Evolutionary conservation across 2,888 invertebrate species (phyloP).

Genomic region (Eueremaeus valkanovi): DNA sequence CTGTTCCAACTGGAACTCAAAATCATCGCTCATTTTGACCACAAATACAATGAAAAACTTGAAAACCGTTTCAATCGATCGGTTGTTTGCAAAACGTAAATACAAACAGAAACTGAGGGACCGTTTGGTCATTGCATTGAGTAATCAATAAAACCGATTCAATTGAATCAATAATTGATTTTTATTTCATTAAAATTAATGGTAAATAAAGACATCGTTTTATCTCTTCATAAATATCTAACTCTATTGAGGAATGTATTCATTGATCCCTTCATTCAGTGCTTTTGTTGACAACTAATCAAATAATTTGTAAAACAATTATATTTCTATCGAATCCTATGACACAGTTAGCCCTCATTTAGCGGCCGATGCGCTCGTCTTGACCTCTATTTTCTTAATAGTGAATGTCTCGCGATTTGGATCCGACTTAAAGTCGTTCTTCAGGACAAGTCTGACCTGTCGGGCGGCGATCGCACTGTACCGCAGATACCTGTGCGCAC

Average conservation of each 20-base stretch:
- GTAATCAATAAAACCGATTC: too few species aligned
- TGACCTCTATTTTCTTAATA: constrained; percentile 30
- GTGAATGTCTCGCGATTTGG: background rate
- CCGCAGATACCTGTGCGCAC: constrained; percentile 30
- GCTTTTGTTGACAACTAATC: background rate
- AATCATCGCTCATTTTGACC: constrained; percentile 46
- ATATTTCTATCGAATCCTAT: background rate
- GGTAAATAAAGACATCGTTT: too few species aligned
- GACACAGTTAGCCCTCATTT: background rate
- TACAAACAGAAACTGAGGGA: background rate
- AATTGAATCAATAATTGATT: too few species aligned
- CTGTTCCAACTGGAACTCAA: constrained; percentile 47
- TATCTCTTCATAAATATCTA: too few species aligned
- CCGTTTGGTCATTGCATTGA: too few species aligned
- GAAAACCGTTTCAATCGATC: background rate
- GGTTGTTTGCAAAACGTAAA: background rate
- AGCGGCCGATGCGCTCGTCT: background rate
- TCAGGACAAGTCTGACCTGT: constrained; percentile 34
- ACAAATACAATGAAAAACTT: too few species aligned
- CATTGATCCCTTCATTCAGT: background rate
- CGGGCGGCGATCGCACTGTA: constrained; percentile 39
- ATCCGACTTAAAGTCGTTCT: constrained; percentile 17
- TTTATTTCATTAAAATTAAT: too few species aligned
- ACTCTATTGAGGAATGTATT: background rate
- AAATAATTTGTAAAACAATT: background rate